Conservation (phyloP, 2,113 vertebrate genomes). For the Loxodonta africana region DNA sequence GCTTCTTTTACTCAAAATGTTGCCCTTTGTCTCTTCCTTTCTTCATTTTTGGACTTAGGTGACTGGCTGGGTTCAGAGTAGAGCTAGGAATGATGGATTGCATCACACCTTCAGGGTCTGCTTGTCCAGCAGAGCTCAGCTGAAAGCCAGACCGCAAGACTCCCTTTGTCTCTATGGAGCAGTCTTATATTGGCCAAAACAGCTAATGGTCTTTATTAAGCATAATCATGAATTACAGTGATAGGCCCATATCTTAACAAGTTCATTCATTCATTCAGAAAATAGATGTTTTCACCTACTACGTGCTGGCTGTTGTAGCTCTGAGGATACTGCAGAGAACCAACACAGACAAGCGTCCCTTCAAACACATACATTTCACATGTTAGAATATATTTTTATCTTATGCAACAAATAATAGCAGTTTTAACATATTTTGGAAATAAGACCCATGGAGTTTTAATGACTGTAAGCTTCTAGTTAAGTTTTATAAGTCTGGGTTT, state of each 20-base stretch:
- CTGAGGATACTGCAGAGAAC: neutral
- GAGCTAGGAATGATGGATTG: neutral
- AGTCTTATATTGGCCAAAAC: neutral
- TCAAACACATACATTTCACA: neutral
- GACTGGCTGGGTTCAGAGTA: neutral
- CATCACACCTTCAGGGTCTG: neutral
- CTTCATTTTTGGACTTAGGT: neutral
- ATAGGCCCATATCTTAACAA: neutral
- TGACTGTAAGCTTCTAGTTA: neutral
- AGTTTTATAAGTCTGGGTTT: neutral
- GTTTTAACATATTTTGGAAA: conserved; percentile 31
- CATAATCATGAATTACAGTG: neutral
- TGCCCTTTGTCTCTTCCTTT: neutral
- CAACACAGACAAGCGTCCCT: neutral
- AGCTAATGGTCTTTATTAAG: neutral
- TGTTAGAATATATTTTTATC: neutral
- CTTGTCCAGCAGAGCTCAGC: neutral
- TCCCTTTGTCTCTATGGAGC: neutral
- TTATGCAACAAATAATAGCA: conserved; percentile 25
- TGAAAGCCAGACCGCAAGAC: neutral
- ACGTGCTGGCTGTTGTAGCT: neutral
- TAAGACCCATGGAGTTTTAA: neutral
- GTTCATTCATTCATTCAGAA: neutral
- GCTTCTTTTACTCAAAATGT: neutral
- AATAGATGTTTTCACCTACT: neutral